Evolutionary conservation across 2,888 invertebrate species (phyloP), one percentile per base, ranked within the genome.

Genomic region (Drosophila siamana): DNA sequence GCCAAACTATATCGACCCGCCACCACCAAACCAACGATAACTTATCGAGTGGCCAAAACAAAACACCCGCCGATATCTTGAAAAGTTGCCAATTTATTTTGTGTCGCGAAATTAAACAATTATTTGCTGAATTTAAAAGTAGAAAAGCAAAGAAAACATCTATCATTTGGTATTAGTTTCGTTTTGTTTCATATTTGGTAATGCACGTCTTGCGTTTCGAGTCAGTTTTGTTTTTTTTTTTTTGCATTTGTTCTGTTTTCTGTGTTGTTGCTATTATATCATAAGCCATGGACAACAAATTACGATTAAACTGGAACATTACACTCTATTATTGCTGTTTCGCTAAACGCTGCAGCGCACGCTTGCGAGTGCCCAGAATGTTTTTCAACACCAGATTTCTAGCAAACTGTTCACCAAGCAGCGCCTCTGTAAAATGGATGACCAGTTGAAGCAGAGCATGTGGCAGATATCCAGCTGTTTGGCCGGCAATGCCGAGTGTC

Each of bases 381-480:
- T 89, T 85, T 46, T 89, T 90, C 44, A 92, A 84, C 9, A 92
- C 86, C 22, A 90, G 33, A 24, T 78, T 90, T 52, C 89, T 83
- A 9, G 90, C 86, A 65, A 91, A 89, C 15, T 82, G 78, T 44
- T 86, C 87, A 4, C 92, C 90, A n/a, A 89, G 71, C 0, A 90
- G 50, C 7, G 74, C 73, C 28, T 81, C 80, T 30, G 86, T 71
- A 7, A 74, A 51, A 61, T 86, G 76, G 9, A 91, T 80, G 16
- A 78, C 72, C 2, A 88, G 43, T 63, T 89, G 86, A 78, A 92
- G 82, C 30, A 91, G 56, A 11, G 90, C 88, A 65, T 92, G 92
- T 16, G 92, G 92, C 59, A 95, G 94, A 89, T 97, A 97, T 28
- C 97, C 97, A 0, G 96, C 95, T 0, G 96, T 96, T 52, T 93